Base-by-base conservation (phyloP, 2,797 vertebrate species). In the Gallinago stenura region DNA sequence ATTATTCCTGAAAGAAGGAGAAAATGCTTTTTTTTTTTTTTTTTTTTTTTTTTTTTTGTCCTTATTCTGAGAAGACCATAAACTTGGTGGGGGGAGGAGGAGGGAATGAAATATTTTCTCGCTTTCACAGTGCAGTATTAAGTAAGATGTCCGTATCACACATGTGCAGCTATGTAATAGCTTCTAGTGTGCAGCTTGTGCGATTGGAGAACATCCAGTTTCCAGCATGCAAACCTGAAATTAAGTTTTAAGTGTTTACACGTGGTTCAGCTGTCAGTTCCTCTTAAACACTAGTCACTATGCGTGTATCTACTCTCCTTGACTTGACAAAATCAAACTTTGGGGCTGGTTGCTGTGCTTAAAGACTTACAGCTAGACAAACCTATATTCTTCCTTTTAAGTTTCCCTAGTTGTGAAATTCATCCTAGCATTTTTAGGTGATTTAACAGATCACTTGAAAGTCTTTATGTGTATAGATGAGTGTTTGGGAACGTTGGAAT, bases 391-490 rank as follows among this genome's bases (percentile, higher is more conserved):
- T 30, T 51, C 31, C 15, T 71, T 46, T 64, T 61, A 35, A 78
- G 56, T 46, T 62, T 78, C 30, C 31, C 3, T 1, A 6, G 7
- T 79, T 65, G 17, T 1, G 9, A 81, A 86, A 81, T 45, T 60
- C 4, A 15, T 3, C 33, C 13, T 18, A 20, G 20, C 5, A 0
- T 22, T 61, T 70, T 39, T 26, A 24, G 6, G 4, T 51, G 17
- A 48, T 69, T 24, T 33, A 83, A 73, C 11, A 81, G 26, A 30
- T 65, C 0, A 18, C 75, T 71, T 76, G 5, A 28, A 85, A 54
- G 25, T n/a, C 12, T 33, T 10, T 28, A 20, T 11, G 19, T 48
- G 15, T n/a, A 43, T 12, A 39, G 19, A 28, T 30, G 19, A 41
- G 15, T 35, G n/a, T 70, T 51, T 4, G 7, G 53, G 16, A 78